phyloP scores from a whole-genome alignment of 2,797 vertebrate genomes.

The Streptopelia turtur region DNA sequence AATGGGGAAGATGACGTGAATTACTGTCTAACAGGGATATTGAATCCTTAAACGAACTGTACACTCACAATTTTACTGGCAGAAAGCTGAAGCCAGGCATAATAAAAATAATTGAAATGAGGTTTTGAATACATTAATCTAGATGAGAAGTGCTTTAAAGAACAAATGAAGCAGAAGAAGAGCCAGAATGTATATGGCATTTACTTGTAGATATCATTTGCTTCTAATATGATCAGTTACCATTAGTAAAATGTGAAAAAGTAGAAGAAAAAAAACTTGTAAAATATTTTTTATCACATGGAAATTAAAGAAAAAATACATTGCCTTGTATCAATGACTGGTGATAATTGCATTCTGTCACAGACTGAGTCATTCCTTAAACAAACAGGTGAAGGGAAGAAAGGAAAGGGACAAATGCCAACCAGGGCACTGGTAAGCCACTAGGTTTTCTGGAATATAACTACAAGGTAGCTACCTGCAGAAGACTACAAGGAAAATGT shows the following conservation, averaged over 20 bases:
- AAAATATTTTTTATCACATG: background rate
- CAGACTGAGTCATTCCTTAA: background rate
- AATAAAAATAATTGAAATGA: slow-evolving; percentile 79
- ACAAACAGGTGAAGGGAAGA: background rate
- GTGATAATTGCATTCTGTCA: background rate
- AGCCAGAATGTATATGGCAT: slow-evolving; percentile 2
- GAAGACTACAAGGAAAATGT: background rate
- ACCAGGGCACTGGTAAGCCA: background rate
- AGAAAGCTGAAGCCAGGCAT: slow-evolving; percentile 64
- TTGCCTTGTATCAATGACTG: background rate
- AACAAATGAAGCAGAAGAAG: slow-evolving; percentile 61
- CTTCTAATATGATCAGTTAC: slow-evolving; percentile 15
- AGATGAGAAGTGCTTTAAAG: slow-evolving; percentile 53
- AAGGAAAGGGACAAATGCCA: background rate
- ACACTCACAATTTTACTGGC: slow-evolving; percentile 74
- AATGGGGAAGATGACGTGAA: slow-evolving; percentile 38
- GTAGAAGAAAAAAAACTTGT: background rate
- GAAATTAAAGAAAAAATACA: background rate
- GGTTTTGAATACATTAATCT: slow-evolving; percentile 62
- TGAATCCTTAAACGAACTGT: slow-evolving; percentile 79
- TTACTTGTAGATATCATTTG: background rate
- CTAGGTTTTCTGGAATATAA: background rate
- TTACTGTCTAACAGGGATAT: slow-evolving; percentile 67
- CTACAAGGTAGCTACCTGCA: background rate
- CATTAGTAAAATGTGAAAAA: background rate